Evolutionary conservation across 2,113 vertebrate genomes (phyloP), one percentile per base, ranked within the genome.

Genomic region (Enhydra lutris): DNA sequence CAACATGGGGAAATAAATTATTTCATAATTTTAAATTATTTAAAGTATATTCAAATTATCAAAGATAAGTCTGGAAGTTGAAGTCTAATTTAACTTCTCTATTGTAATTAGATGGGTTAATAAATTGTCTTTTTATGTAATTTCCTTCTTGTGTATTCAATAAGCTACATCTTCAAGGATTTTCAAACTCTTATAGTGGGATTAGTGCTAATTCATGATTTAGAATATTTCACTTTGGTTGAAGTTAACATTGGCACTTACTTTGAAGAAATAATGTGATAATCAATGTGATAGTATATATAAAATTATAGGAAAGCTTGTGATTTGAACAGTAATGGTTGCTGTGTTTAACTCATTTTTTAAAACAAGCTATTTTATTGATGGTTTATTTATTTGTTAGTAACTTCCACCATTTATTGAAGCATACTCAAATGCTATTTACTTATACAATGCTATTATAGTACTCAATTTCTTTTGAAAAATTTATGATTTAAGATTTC

Each of bases 201-300:
- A 94, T 94, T 95, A 89, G 11, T 15, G 67, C 13, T 69, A 85
- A 86, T 71, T 93, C 21, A 67, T 85, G 59, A 89, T 86, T 94
- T 94, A 73, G 31, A 52, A 23, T 65, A 47, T 84, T 34, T 79
- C 45, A 73, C 4, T 86, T 89, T 18, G 20, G 23, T 63, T 69
- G 1, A 87, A 83, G 34, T 92, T 96, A 91, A 86, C 52, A 85
- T 34, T 89, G 39, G 4, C 20, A 45, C 20, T 97, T 63, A 79
- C n/a, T 93, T 84, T 95, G 84, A 97, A 93, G 67, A 95, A 96
- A 86, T 79, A 74, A 69, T 78, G 92, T 96, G 29, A 67, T 89
- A 93, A 73, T 89, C 13, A 65, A 0, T 93, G 34, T 83, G 92
- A 92, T 55, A 80, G 42, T 87, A 34, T 88, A 83, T 9, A 67